These are phyloP conservation scores for Schrankia costaestrigalis DNA, from an alignment of 2,888 invertebrate species.

Conservation along the genomic window DNA sequence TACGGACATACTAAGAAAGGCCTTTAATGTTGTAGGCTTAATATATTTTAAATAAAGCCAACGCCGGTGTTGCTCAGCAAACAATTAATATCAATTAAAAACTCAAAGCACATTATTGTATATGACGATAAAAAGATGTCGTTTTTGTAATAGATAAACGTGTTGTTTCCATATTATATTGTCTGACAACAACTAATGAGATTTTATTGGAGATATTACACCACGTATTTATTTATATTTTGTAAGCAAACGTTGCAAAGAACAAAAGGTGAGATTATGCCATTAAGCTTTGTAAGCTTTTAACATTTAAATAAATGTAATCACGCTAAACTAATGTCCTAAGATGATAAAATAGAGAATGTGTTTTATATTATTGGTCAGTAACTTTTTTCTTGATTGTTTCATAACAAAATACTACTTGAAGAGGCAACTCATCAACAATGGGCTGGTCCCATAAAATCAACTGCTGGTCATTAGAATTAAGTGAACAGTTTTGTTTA, in stretches of 20 bases:
- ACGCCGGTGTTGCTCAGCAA: slow-evolving; percentile 45
- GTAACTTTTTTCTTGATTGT: no score
- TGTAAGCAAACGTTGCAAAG: no score
- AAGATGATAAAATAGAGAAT: no score
- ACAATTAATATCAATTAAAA: slow-evolving; percentile 14
- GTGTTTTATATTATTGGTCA: no score
- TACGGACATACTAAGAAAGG: slow-evolving; percentile 20
- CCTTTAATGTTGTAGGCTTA: slow-evolving; percentile 34
- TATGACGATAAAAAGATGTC: slow-evolving; percentile 51
- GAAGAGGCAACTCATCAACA: no score
- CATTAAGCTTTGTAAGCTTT: no score
- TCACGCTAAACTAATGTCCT: no score
- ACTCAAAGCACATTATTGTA: slow-evolving; percentile 46
- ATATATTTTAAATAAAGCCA: slow-evolving; percentile 27
- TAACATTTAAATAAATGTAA: background rate
- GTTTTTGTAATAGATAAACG: slow-evolving; percentile 42
- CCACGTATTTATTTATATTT: no score
- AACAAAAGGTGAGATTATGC: no score
- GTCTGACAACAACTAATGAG: slow-evolving; percentile 40
- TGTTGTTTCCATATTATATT: slow-evolving; percentile 31
- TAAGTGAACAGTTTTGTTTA: no score
- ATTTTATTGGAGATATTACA: slow-evolving; percentile 51
- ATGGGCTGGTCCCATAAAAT: slow-evolving; percentile 36
- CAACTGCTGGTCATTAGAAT: slow-evolving; percentile 23
- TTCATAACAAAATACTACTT: no score